Evolutionary conservation across 2,888 invertebrate species (phyloP).

Genomic region (Notodonta ziczac): DNA sequence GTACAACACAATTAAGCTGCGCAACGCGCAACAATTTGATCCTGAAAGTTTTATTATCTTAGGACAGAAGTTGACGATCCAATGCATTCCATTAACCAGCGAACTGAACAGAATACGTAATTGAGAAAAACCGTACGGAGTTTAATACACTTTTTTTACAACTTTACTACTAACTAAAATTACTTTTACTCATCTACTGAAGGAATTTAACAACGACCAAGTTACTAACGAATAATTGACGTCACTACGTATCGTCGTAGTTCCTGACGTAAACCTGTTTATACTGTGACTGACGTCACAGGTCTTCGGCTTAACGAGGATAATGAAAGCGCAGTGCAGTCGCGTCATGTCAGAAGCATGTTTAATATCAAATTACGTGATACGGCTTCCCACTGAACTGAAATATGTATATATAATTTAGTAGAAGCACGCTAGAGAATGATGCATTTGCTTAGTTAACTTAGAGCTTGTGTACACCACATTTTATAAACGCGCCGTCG

Average conservation of each 20-base stretch:
- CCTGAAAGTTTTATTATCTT: slow-evolving; percentile 41
- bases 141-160: background rate
- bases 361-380: slow-evolving; percentile 75
- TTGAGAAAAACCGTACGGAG: slow-evolving; percentile 13
- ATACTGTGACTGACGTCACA: slow-evolving; percentile 37
- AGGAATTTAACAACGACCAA: too few species aligned
- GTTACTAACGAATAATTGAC: too few species aligned
- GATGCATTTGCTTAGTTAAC: too few species aligned
- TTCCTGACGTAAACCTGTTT: slow-evolving; percentile 10
- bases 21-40: too few species aligned
- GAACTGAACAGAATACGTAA: slow-evolving; percentile 36
- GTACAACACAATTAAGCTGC: too few species aligned
- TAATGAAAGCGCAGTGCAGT: slow-evolving; percentile 72
- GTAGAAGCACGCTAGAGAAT: too few species aligned
- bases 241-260: background rate
- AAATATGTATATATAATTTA: background rate
- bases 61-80: slow-evolving; percentile 38
- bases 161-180: too few species aligned
- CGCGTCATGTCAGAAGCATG: slow-evolving; percentile 69
- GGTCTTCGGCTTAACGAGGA: slow-evolving; percentile 58
- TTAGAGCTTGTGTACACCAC: too few species aligned
- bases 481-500: too few species aligned
- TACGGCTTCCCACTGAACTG: background rate
- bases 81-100: slow-evolving; percentile 43
- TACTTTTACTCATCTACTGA: too few species aligned